phyloP scores from a whole-genome alignment of 2,113 vertebrate genomes.

The Eubucco bourcierii region DNA sequence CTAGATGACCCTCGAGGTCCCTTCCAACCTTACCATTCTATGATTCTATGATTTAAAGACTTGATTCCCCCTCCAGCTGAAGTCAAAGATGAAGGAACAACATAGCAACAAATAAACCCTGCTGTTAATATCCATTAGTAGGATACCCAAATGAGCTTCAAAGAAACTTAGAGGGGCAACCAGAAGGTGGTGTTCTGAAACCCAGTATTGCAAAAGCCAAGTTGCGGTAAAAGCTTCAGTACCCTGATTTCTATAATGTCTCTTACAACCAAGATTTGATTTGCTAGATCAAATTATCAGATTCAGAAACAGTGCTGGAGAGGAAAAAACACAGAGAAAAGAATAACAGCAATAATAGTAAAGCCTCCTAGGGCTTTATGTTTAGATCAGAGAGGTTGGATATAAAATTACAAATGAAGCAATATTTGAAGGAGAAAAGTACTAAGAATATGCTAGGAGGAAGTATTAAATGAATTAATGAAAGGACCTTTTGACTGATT shows the following conservation, averaged over 20 bases:
- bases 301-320: background rate
- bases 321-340: background rate
- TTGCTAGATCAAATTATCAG: background rate
- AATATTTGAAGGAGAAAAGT: slow-evolving; percentile 21
- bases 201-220: background rate
- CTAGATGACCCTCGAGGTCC: no score
- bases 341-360: slow-evolving; percentile 7
- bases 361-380: background rate
- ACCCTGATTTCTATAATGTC: background rate
- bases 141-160: background rate
- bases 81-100: background rate
- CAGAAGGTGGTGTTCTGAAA: background rate
- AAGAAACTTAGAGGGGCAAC: background rate
- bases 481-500: slow-evolving; percentile 1
- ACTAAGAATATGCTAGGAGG: background rate
- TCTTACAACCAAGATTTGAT: background rate
- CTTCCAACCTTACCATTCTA: no score
- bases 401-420: slow-evolving; percentile 2
- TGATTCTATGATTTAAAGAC: background rate
- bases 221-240: background rate
- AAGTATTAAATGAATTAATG: slow-evolving; percentile 9
- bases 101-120: background rate
- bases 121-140: background rate
- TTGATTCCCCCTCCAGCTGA: background rate
- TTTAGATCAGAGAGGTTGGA: background rate